Percentiles rank a stretch among this genome's conserved stretches.
These are phyloP conservation scores for Lycia hirtaria DNA, from an alignment of 2,888 invertebrate species.

Conservation along the genomic window DNA sequence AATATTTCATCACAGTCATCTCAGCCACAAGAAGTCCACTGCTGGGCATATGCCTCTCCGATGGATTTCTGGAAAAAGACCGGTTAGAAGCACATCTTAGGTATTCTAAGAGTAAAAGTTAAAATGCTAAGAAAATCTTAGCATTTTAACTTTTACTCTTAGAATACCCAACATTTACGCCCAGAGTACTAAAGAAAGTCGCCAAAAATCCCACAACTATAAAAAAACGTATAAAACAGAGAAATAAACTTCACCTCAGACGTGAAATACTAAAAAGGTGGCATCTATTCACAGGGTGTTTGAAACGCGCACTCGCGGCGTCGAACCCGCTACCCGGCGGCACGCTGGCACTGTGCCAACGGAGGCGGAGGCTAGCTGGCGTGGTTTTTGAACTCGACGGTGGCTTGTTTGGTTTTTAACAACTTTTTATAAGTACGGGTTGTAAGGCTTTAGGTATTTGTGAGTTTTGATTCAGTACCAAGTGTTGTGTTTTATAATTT, in stretches of 20 bases:
- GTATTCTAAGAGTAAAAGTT: too few relatives aligned
- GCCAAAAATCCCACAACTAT: not conserved
- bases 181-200: too few relatives aligned
- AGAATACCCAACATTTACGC: too few relatives aligned
- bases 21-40: too few relatives aligned
- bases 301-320: conserved; percentile 4
- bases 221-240: conserved; percentile 5
- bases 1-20: too few relatives aligned
- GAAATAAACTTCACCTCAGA: conserved; percentile 11
- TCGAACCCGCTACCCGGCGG: conserved; percentile 17
- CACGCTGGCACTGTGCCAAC: conserved; percentile 22
- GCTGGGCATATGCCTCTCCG: too few relatives aligned
- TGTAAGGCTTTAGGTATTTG: not conserved
- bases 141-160: too few relatives aligned
- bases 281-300: conserved; percentile 7
- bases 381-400: conserved; percentile 7
- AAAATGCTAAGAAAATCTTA: too few relatives aligned
- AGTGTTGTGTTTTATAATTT: too few relatives aligned
- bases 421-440: not conserved
- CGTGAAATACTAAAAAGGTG: conserved; percentile 9
- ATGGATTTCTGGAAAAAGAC: too few relatives aligned
- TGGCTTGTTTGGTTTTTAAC: conserved; percentile 9
- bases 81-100: too few relatives aligned
- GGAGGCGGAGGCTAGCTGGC: conserved; percentile 1
- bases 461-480: not conserved